Evolutionary conservation across 1,140 invertebrate genomes (phyloP), one percentile per base, ranked within the genome.

Genomic region (Rhagoletis zephyria): DNA sequence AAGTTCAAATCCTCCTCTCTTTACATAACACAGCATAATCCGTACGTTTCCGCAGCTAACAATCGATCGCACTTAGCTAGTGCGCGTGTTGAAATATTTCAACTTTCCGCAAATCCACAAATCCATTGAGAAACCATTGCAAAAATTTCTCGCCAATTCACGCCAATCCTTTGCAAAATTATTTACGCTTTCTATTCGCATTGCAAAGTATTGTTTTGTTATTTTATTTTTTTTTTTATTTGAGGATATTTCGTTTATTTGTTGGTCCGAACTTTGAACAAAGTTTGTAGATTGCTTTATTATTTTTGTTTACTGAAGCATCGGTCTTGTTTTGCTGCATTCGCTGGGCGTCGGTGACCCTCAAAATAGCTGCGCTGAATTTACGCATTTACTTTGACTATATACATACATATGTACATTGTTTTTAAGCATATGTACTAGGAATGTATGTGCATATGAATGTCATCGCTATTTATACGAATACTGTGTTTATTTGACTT

Each of bases 141-240:
- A 42, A 74, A 74, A 48, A 48, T 74, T 74, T 74, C 42, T 45
- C 67, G 67, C 42, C 67, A 74, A 74, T 45, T 42, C 42, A 74
- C 67, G 67, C 42, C 67, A 74, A 74, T 45, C 67, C 5, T 45
- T 74, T 14, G 67, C 40, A 5, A 74, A 45, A 74, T 48, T 45
- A 74, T 74, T 74, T 48, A 74, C 42, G 40, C 40, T 74, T 74
- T 6, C 67, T 1, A 16, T 4, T 74, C 42, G 1, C 42, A 45
- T 74, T 40, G 10, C 67, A 74, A 74, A 42, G 40, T 74, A 14
- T 74, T 74, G n/a, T 42, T 40, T 74, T 74, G 10, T 19, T 67
- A 67, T 67, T 63, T 12, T 63, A 14, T 4, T 63, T 63, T 63
- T 63, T 63, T 14, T 63, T 7, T 63, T 1, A 14, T 63, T 4